A percentile compares a stretch with the other conserved stretches of the same genome.
These are phyloP conservation scores for Aphaenogaster ashmeadi DNA, from an alignment of 1,140 invertebrate genomes.

Conservation along the genomic window DNA sequence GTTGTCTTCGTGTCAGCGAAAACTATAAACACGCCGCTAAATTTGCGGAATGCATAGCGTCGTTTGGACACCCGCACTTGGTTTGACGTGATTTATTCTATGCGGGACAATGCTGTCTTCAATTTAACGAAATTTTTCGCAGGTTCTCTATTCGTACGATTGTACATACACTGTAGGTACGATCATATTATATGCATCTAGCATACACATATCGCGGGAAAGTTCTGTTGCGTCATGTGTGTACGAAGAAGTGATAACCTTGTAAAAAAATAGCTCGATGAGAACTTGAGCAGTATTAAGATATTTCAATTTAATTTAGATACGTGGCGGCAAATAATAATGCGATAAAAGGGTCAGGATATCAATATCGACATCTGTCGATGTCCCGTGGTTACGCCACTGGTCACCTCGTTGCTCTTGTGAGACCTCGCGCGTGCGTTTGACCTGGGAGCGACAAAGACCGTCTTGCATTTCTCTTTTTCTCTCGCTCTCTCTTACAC, in stretches of 20 bases:
- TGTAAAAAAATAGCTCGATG: neutral
- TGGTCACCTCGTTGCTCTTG: slow-evolving; percentile 68
- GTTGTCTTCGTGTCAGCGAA: neutral
- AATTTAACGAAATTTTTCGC: neutral
- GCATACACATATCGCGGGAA: neutral
- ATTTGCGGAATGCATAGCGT: neutral
- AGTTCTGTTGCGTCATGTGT: neutral
- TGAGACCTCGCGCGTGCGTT: slow-evolving; percentile 70
- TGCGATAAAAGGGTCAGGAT: neutral
- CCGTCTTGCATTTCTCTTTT: neutral
- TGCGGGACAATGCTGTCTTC: neutral
- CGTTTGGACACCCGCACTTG: neutral
- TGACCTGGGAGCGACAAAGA: neutral
- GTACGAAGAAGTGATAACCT: neutral
- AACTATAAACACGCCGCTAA: neutral
- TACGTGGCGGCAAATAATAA: slow-evolving; percentile 50
- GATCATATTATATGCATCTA: neutral
- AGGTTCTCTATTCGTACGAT: neutral
- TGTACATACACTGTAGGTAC: no score
- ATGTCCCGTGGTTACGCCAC: slow-evolving; percentile 63
- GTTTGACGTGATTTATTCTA: neutral
- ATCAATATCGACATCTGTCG: slow-evolving; percentile 45
- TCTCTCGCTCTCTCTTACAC: neutral
- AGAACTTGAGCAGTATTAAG: neutral
- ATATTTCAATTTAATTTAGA: neutral